Evolutionary conservation across 2,888 invertebrate species (phyloP), one percentile per base, ranked within the genome.

Genomic region (Chymomyza fuscimana): DNA sequence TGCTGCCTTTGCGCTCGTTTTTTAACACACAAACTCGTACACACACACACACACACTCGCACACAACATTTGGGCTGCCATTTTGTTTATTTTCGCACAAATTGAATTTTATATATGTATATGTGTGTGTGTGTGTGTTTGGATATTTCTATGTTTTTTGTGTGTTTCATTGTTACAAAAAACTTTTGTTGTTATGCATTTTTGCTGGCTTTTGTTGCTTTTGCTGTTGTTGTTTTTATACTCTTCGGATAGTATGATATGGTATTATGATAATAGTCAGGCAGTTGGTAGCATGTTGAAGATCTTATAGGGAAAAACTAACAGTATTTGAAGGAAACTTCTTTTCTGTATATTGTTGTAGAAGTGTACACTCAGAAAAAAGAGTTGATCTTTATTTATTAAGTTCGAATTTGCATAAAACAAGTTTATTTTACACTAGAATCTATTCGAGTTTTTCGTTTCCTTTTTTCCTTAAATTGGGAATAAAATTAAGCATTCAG

Each of bases 31-130:
- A 70, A 58, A 65, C 64, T 63, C 7, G 9, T 51, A 65, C 32
- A 63, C 63, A 40, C 60, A 16, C 69, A 51, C 72, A 62, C 74
- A 61, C 70, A 73, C 50, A 52, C 40, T 5, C 40, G 5, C 40
- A 40, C 40, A 12, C 32, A 62, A 62, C 63, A 22, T 63, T 63
- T 29, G 63, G 73, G 29, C 83, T 54, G 84, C 88, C 88, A 87
- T 86, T 86, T 85, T 85, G 84, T 83, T 83, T 82, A 76, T 77
- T 86, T 80, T 78, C 51, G 67, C 76, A 73, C 77, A 83, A 82
- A 82, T 82, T 82, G 81, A 81, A 79, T 82, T 83, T 83, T 78
- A 71, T 80, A 79, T 73, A 77, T 67, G 29, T 69, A 76, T 62
- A 19, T 3, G 25, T 56, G 32, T 56, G 51, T 46, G 50, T 67